These are phyloP conservation scores for Amiota communis DNA, from an alignment of 2,888 invertebrate species.

Conservation along the genomic window DNA sequence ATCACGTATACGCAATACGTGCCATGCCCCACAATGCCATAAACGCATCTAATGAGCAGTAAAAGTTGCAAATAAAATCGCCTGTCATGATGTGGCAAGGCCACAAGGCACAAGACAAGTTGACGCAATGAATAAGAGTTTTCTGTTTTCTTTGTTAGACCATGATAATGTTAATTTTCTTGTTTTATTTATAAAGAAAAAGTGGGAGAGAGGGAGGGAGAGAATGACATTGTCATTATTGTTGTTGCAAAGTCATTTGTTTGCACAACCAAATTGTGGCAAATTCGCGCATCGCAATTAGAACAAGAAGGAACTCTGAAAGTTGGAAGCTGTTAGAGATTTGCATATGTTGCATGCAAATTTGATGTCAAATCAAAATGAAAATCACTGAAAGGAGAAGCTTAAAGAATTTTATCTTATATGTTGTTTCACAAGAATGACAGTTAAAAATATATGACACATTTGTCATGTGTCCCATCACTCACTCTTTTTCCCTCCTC, in stretches of 20 bases:
- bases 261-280: not conserved
- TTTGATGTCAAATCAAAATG: constrained; percentile 35
- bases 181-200: not conserved
- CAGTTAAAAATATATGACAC: constrained; percentile 22
- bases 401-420: not conserved
- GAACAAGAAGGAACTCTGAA: constrained; percentile 28
- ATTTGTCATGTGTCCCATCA: too few species aligned
- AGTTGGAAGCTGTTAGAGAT: not conserved
- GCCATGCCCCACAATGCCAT: not conserved
- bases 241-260: not conserved
- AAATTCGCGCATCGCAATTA: constrained; percentile 41
- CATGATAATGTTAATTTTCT: not conserved
- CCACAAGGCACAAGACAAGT: too few species aligned
- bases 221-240: too few species aligned
- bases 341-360: not conserved
- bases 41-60: not conserved
- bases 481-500: too few species aligned
- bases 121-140: not conserved
- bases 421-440: not conserved
- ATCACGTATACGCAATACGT: constrained; percentile 10
- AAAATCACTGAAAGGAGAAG: constrained; percentile 26
- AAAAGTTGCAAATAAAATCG: not conserved
- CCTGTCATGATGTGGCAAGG: not conserved
- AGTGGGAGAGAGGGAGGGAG: not conserved
- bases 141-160: not conserved